phyloP scores from a whole-genome alignment of 2,888 invertebrate genomes.

The Microctonus aethiopoides region DNA sequence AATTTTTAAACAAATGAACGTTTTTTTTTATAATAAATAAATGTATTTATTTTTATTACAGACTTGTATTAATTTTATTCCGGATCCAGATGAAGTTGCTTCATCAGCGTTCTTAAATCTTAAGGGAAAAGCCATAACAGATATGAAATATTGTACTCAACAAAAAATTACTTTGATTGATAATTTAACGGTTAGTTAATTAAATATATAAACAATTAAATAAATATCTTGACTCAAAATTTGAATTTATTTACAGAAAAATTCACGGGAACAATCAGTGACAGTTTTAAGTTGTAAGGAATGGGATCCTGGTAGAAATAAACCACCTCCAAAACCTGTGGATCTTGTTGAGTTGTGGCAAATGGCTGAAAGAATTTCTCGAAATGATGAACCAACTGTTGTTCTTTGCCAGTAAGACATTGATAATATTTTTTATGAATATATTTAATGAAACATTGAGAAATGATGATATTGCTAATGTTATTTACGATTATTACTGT shows the following conservation, averaged over 20 bases:
- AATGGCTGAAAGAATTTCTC: conserved; percentile 56
- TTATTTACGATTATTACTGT: conserved; percentile 44
- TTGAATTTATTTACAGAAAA: conserved; percentile 36
- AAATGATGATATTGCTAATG: too few relatives aligned
- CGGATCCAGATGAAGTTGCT: conserved; percentile 43
- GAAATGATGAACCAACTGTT: conserved; percentile 57
- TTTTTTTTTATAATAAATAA: too few relatives aligned
- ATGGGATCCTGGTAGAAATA: conserved; percentile 54
- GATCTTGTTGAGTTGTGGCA: conserved; percentile 62
- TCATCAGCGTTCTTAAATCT: conserved; percentile 52
- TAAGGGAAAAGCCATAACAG: conserved; percentile 36
- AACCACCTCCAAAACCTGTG: conserved; percentile 51
- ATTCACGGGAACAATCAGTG: conserved; percentile 35
- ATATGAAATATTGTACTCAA: conserved; percentile 40
- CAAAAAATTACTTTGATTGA: conserved; percentile 47
- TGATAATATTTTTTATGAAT: background rate
- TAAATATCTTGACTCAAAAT: background rate
- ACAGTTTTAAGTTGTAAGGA: conserved; percentile 52
- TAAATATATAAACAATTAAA: background rate
- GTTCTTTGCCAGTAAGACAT: conserved; percentile 66
- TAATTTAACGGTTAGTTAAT: conserved; percentile 45
- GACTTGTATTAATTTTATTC: conserved; percentile 55
- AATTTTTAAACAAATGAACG: too few relatives aligned
- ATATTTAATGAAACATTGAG: too few relatives aligned
- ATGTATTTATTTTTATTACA: conserved; percentile 34